Base-by-base conservation (phyloP, 2,113 vertebrate species). In the Saccopteryx bilineata region DNA sequence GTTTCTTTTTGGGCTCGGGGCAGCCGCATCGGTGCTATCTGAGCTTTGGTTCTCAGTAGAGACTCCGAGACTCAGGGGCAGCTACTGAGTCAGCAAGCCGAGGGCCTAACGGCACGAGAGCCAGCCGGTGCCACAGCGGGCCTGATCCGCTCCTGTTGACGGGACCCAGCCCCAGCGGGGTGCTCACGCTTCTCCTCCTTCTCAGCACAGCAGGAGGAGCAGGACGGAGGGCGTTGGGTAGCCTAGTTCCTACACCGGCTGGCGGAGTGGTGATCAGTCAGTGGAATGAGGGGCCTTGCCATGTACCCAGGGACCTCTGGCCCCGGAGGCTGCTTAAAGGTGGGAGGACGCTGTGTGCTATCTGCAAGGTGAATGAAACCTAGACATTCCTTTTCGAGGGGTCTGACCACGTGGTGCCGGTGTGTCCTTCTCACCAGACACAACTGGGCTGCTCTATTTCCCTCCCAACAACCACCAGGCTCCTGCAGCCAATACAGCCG, bases 11-110 rank as follows among this genome's bases (percentile, higher is more conserved):
- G 13, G 72, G 48, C 81, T 21, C 21, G 18, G 78, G 65, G 72
- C 71, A 19, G 3, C 88, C 52, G 11, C 33, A 5, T 13, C 88
- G 87, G 94, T 58, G 80, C 71, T 79, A 82, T 76, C 82, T 21
- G 26, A 17, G 54, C 65, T 87, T 69, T 74, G 83, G 50, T 75
- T 96, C 48, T 82, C 9, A 23, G 78, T 10, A 90, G 81, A 12
- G 31, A 78, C 66, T 87, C 46, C 26, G 23, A 39, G 71, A 93
- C n/a, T 63, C n/a, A 91, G 76, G 82, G 85, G 56, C 61, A 95
- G 88, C 0, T 56, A 93, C 39, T 86, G 95, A 97, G 82, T 97
- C 97, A 97, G 96, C 93, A 97, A 81, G 96, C 52, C 60, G 66
- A 96, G 95, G 58, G 81, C 33, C 72, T 50, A 31, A 63, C 18